phyloP scores from a whole-genome alignment of 2,888 invertebrate genomes.

The Trissonchulus sp. region DNA sequence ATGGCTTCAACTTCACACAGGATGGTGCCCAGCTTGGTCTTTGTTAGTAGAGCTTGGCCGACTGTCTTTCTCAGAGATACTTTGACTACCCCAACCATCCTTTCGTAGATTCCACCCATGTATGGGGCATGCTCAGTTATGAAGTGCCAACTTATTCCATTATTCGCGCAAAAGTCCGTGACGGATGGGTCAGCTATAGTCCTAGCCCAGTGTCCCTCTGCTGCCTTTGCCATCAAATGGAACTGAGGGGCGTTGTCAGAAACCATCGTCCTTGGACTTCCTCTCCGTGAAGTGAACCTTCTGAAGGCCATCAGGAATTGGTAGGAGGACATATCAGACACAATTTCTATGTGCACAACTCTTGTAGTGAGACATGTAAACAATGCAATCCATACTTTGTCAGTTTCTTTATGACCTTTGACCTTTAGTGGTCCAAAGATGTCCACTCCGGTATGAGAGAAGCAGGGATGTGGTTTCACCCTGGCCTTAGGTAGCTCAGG shows the following conservation, averaged over 20 bases:
- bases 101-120: constrained; percentile 56
- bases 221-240: constrained; percentile 48
- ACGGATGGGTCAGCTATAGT: no score
- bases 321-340: constrained; percentile 41
- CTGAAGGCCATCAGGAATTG: constrained; percentile 47
- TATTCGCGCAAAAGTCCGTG: no score
- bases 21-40: constrained; percentile 24
- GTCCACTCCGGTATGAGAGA: constrained; percentile 47
- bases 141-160: constrained; percentile 46
- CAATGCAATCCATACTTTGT: constrained; percentile 47
- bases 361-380: constrained; percentile 53
- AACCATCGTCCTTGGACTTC: constrained; percentile 46
- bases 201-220: constrained; percentile 31
- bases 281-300: constrained; percentile 49
- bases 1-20: constrained; percentile 31
- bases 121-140: constrained; percentile 53
- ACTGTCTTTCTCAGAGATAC: constrained; percentile 27
- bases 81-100: constrained; percentile 52
- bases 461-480: constrained; percentile 20
- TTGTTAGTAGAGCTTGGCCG: background rate
- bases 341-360: constrained; percentile 54
- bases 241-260: constrained; percentile 55
- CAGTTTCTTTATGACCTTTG: constrained; percentile 40
- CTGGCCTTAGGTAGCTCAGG: constrained; percentile 26
- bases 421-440: constrained; percentile 51